Base-by-base conservation (phyloP, 2,113 vertebrate species). In the Misgurnus anguillicaudatus region DNA sequence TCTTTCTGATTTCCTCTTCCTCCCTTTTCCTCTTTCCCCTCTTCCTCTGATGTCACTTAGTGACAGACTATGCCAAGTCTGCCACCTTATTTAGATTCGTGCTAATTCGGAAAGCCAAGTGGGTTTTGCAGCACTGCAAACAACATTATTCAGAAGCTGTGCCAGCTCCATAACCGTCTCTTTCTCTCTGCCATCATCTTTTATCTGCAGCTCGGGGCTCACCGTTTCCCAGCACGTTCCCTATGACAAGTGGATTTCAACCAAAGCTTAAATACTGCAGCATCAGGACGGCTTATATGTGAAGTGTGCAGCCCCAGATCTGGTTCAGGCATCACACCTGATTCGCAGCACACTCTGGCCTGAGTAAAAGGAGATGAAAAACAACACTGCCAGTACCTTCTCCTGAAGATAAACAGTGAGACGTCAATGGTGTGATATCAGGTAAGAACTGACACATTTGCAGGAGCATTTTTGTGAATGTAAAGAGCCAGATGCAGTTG, bases 71-170 rank as follows among this genome's bases (percentile, higher is more conserved):
- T 67, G 51, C 24, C 42, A 47, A 75, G 53, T 61, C 71, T 75
- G 71, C 45, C 53, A 61, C 79, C 47, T 21, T 81, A 62, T 81
- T 75, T 81, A 81, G 19, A 71, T 70, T 63, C 47, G 71, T 66
- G 51, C 39, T 81, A 81, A 81, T 81, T 81, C 64, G 45, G 38
- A 53, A 81, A 81, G 65, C 64, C 72, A 69, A 81, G 64, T 76
- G 72, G 72, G 53, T 69, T 81, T 79, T 76, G 77, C 67, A 61
- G 77, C 60, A 41, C 45, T 19, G n/a, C 65, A 77, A 70, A 77
- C 65, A 76, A 75, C 58, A 70, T 77, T 63, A 65, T 77, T 81
- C 60, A 77, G 73, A 81, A 58, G 48, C 64, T 66, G 21, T 0
- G 17, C 61, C 53, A 55, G 16, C 24, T 41, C 55, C 42, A 16